Evolutionary conservation across 1,140 invertebrate species (phyloP), one percentile per base, ranked within the genome.

Genomic region (Brachionus sp.): DNA sequence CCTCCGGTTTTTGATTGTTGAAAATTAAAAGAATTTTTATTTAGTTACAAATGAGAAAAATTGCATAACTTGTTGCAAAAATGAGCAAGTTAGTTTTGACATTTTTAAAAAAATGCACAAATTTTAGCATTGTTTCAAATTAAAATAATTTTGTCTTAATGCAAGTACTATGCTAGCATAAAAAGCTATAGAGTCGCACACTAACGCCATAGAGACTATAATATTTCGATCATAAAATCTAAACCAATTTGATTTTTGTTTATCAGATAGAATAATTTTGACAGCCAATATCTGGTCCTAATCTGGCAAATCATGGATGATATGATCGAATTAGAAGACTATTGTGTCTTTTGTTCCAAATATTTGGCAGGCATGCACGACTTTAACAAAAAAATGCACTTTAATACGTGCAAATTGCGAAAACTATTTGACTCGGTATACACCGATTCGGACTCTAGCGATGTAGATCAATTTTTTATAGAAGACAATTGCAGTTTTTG

Each of bases 351-450:
- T 33, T 80, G 77, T 62, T 80, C 77, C 23, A 80, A 80, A 16
- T 66, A 80, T 13, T 37, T 80, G 33, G 35, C 23, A 9, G 62
- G 53, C n/a, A 39, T 37, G 19, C 33, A 80, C 25, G 77, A 80
- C 13, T 80, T 80, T 13, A 80, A 80, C 50, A 80, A 80, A 66
- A 80, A 80, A 62, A 80, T 80, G 77, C 77, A 80, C 37, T 80
- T 39, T 33, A 80, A 80, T 13, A 80, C 77, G 6, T 80, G 77
- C 37, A 80, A 80, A 80, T 2, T 80, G 50, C 46, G 77, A 4
- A 80, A 80, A 50, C 50, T 80, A 29, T 39, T 80, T 37, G 77
- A 80, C 19, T 80, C 77, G 6, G 35, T 19, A 3, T 42, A 64
- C 37, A 39, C 19, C 5, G 0, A 19, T 12, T 7, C 46, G 37